Evolutionary conservation across 2,888 invertebrate genomes (phyloP), one percentile per base, ranked within the genome.

Genomic region (Eretmocerus hayati): DNA sequence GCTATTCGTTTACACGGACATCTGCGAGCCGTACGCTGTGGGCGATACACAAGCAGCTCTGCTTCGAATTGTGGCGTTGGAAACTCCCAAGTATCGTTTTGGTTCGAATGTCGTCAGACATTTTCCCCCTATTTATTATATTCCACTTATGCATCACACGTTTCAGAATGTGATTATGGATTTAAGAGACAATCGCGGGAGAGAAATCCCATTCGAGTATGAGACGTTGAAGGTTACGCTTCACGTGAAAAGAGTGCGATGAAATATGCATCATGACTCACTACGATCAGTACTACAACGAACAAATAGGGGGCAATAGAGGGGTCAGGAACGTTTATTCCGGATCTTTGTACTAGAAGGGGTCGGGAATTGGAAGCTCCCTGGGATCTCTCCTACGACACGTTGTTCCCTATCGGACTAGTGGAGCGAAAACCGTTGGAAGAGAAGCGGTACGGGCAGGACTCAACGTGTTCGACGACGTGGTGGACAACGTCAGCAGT

Each of bases 11-110:
- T 57, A 59, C 53, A 50, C 56, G 16, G 57, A 64, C 43, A 48
- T 64, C 8, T 55, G 59, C 2, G 56, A 58, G 43, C 57, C 58
- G 2, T 57, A 59, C 21, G 48, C 52, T 2, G 52, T 61, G 1
- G 62, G 66, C n/a, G 59, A 62, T 42, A 47, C 50, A 5, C 31
- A 55, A 26, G 54, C 60, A 11, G 51, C 56, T 3, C 50, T 65
- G 13, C 19, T 63, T 9, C 47, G 62, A n/a, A 56, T 63, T 15
- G 58, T 61, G 1, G 52, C 53, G 19, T 41, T 60, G 0, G 54
- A 57, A 6, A 48, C 46, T 8, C 33, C 42, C 9, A 47, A 46
- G 38, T 56, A 56, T 38, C 31, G 30, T 13, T 56, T 55, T 42
- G 56, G 56, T 2, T n/a, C 42, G 4, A 36, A 16, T 22, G 33